A percentile compares a stretch with the other conserved stretches of the same genome.
Conservation (phyloP, 2,797 vertebrate species). For the Myotis vivesi region DNA sequence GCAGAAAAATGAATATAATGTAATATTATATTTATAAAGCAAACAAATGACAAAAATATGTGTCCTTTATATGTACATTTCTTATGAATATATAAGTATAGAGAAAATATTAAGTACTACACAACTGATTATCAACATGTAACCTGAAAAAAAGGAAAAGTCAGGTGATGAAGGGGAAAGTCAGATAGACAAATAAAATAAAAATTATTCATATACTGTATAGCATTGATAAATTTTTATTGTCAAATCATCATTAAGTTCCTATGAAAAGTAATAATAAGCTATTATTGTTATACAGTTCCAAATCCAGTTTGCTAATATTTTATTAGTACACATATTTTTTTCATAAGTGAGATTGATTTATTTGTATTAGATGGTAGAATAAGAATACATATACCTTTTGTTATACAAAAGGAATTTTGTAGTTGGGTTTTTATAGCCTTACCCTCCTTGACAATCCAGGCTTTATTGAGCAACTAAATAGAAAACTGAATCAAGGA, state of each 20-base stretch:
- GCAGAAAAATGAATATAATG: not conserved
- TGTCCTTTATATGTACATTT: not conserved
- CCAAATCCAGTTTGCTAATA: not conserved
- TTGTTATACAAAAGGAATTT: not conserved
- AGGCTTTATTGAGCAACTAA: not conserved
- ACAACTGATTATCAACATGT: not conserved
- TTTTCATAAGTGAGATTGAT: not conserved
- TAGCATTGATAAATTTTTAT: not conserved
- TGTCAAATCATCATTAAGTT: not conserved
- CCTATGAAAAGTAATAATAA: not conserved
- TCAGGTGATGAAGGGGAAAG: not conserved
- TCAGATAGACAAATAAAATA: not conserved
- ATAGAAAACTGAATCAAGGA: not conserved
- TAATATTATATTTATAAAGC: not conserved
- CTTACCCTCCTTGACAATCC: not conserved
- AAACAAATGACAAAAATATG: slow-evolving; percentile 3
- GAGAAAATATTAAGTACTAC: not conserved
- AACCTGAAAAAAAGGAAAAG: not conserved
- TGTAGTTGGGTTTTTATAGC: not conserved
- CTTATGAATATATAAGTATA: not conserved
- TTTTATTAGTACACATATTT: not conserved
- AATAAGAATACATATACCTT: not conserved
- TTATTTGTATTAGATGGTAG: not conserved
- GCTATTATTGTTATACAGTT: not conserved
- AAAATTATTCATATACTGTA: not conserved